phyloP scores from a whole-genome alignment of 2,888 invertebrate species.

The Heliconius cydno region DNA sequence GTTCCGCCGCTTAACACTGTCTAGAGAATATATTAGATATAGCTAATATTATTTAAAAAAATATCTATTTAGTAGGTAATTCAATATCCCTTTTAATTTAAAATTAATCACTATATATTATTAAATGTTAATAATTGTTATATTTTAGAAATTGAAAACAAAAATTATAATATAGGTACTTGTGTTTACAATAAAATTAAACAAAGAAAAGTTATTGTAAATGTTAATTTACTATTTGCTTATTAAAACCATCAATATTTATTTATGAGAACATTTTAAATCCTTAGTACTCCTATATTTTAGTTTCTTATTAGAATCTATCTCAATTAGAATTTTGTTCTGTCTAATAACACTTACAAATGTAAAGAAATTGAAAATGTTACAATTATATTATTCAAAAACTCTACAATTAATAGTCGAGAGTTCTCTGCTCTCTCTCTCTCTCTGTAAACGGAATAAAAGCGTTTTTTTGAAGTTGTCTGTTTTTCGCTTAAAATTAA shows the following conservation, averaged over 20 bases:
- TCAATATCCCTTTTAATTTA: too few relatives aligned
- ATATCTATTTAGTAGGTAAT: too few relatives aligned
- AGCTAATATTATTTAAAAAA: too few relatives aligned
- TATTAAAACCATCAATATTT: neutral
- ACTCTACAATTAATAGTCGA: neutral
- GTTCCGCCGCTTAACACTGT: neutral
- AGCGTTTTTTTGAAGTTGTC: neutral
- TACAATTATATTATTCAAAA: neutral
- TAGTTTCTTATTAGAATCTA: conserved; percentile 21
- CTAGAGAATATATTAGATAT: neutral
- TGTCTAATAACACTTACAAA: neutral
- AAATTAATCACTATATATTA: too few relatives aligned
- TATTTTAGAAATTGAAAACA: neutral
- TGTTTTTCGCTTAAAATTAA: neutral
- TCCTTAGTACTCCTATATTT: neutral
- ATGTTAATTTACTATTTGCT: neutral
- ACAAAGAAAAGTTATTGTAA: neutral
- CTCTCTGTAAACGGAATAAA: too few relatives aligned
- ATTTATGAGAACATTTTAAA: neutral
- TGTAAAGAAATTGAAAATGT: neutral
- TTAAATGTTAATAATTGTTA: neutral
- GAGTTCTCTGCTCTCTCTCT: too few relatives aligned
- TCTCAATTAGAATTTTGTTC: neutral
- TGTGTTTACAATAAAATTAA: neutral
- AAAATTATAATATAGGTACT: neutral